Percentiles rank a stretch among this genome's conserved stretches.
These are phyloP conservation scores for Lacerta viridis DNA, from an alignment of 2,797 vertebrate genomes.

Conservation along the genomic window DNA sequence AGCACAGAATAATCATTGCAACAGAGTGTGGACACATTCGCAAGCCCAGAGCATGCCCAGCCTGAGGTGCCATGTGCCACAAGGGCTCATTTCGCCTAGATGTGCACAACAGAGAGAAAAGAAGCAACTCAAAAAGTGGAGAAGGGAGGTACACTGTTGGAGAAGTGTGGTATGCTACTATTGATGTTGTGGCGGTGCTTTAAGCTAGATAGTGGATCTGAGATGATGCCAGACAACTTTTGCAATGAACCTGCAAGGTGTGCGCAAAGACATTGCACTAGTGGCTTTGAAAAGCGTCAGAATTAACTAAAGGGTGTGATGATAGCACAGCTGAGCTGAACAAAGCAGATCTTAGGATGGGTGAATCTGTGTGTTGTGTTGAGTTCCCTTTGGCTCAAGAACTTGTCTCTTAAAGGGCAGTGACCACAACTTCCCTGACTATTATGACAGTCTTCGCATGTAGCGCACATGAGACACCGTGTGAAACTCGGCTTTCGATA, in stretches of 20 bases:
- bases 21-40: background rate
- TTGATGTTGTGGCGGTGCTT: background rate
- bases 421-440: no score
- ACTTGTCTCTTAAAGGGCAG: background rate
- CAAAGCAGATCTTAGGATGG: background rate
- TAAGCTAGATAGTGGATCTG: background rate
- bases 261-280: background rate
- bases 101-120: background rate
- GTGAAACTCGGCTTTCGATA: background rate
- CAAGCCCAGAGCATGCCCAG: background rate
- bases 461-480: background rate
- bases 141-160: background rate
- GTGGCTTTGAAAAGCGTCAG: background rate
- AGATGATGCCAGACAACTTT: background rate
- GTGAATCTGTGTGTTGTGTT: background rate
- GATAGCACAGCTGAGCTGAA: background rate
- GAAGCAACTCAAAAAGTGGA: background rate
- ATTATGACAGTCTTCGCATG: background rate
- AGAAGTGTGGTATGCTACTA: background rate
- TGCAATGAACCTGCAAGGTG: background rate
- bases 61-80: background rate
- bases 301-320: background rate
- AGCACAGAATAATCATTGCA: background rate
- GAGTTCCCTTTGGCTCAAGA: background rate
- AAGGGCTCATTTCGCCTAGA: background rate